phyloP scores from a whole-genome alignment of 1,140 invertebrate genomes.

The Neoseiulus cucumeris region DNA sequence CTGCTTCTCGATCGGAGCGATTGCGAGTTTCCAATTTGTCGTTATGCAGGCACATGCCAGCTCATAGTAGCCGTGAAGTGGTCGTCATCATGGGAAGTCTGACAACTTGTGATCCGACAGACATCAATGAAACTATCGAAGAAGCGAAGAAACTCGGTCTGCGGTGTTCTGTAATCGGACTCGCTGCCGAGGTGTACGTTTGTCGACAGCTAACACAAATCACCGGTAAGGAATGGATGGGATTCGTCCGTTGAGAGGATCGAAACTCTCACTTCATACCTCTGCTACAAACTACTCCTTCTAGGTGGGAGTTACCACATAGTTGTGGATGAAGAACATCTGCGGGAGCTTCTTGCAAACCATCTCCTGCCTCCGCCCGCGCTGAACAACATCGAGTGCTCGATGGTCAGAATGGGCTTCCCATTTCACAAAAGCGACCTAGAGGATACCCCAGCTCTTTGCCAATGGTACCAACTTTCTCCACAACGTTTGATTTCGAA shows the following conservation, averaged over 20 bases:
- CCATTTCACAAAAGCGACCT: slow-evolving; percentile 29
- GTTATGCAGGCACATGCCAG: slow-evolving; percentile 47
- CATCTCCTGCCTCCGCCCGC: slow-evolving; percentile 74
- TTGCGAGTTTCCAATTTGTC: background rate
- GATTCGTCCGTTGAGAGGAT: too few species aligned
- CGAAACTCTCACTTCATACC: too few species aligned
- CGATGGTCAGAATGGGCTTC: slow-evolving; percentile 35
- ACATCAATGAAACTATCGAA: slow-evolving; percentile 67
- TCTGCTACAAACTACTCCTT: too few species aligned
- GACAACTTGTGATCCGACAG: slow-evolving; percentile 86
- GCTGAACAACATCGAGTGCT: slow-evolving; percentile 36
- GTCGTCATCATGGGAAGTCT: slow-evolving; percentile 67
- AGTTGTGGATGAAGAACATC: slow-evolving; percentile 76
- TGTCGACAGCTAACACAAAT: slow-evolving; percentile 60
- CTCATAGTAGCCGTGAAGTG: slow-evolving; percentile 57
- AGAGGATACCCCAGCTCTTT: slow-evolving; percentile 33
- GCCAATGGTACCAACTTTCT: slow-evolving; percentile 18
- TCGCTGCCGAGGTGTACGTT: slow-evolving; percentile 82
- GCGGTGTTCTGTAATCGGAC: slow-evolving; percentile 74
- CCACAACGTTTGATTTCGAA: too few species aligned
- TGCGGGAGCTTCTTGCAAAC: slow-evolving; percentile 42
- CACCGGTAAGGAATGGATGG: too few species aligned
- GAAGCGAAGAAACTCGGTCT: slow-evolving; percentile 42
- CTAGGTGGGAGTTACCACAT: slow-evolving; percentile 45
- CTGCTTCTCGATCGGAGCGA: background rate